Conservation (phyloP, 2,113 vertebrate genomes). For the Daphoenositta chrysoptera region DNA sequence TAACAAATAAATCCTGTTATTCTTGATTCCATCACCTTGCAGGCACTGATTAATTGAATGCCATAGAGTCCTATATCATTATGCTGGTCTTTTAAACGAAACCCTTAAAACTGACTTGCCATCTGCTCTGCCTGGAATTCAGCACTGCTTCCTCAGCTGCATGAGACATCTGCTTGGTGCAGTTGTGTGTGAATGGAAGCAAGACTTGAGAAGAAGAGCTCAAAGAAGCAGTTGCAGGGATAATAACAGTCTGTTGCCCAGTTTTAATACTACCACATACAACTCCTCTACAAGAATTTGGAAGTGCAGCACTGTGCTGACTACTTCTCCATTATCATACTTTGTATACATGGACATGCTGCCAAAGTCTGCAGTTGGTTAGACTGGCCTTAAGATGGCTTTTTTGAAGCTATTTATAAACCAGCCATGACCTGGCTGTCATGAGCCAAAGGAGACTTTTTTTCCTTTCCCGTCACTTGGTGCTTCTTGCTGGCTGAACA, state of each 20-base stretch:
- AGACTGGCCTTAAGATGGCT: background rate
- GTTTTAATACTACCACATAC: background rate
- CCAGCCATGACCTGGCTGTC: background rate
- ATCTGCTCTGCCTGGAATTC: background rate
- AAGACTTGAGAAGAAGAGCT: background rate
- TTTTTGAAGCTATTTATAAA: no score
- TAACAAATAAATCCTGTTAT: background rate
- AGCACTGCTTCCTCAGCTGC: slow-evolving; percentile 7
- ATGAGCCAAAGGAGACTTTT: background rate
- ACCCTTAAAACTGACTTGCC: background rate
- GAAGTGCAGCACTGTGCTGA: background rate
- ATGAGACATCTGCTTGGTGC: background rate
- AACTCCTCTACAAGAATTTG: background rate
- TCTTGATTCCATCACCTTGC: background rate
- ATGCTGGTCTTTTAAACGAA: background rate
- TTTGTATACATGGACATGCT: background rate
- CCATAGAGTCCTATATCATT: background rate
- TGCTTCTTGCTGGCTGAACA: background rate
- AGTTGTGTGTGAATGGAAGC: background rate
- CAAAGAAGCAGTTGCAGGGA: background rate
- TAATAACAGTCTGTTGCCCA: background rate
- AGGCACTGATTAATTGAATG: background rate
- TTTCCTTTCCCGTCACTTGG: background rate
- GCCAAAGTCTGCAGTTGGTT: background rate
- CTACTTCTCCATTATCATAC: background rate